Evolutionary conservation across 2,797 vertebrate species (phyloP).

Genomic region (Synanceia verrucosa): DNA sequence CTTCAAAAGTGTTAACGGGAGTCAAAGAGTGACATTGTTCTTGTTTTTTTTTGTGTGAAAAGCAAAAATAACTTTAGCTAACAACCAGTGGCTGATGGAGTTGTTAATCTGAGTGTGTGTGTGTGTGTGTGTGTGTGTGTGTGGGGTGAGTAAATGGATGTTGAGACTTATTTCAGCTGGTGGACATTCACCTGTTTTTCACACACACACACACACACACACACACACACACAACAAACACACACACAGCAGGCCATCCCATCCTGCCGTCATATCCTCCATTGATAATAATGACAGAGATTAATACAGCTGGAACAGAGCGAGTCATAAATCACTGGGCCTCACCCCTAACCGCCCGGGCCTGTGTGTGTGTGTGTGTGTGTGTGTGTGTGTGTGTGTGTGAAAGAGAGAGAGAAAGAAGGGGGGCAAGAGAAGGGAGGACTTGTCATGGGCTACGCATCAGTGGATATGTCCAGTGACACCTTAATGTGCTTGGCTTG

Average conservation of each 20-base stretch:
- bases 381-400: neutral
- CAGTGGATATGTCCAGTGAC: conserved; percentile 78
- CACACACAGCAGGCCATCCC: conserved; percentile 47
- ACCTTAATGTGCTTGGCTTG: conserved; percentile 82
- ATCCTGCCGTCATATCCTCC: conserved; percentile 71
- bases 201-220: conserved; percentile 8
- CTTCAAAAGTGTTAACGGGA: conserved; percentile 22
- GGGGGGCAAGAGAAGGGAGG: conserved; percentile 7
- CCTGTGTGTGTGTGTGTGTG: conserved; percentile 14
- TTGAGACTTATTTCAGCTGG: too few species aligned
- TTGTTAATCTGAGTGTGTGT: conserved; percentile 1
- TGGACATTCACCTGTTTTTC: too few species aligned
- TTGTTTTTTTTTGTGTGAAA: too few species aligned
- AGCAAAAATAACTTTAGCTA: conserved; percentile 10
- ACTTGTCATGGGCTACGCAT: conserved; percentile 63
- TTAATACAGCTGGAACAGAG: conserved; percentile 72
- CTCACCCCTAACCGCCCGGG: conserved; percentile 47
- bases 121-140: neutral
- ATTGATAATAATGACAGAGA: conserved; percentile 80
- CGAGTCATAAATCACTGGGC: conserved; percentile 75
- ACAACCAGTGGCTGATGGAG: neutral
- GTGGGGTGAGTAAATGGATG: neutral
- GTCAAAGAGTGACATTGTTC: conserved; percentile 31
- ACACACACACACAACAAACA: conserved; percentile 14
- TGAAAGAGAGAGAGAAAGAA: neutral